Conservation (phyloP, 2,113 vertebrate genomes). For the Addax nasomaculatus region DNA sequence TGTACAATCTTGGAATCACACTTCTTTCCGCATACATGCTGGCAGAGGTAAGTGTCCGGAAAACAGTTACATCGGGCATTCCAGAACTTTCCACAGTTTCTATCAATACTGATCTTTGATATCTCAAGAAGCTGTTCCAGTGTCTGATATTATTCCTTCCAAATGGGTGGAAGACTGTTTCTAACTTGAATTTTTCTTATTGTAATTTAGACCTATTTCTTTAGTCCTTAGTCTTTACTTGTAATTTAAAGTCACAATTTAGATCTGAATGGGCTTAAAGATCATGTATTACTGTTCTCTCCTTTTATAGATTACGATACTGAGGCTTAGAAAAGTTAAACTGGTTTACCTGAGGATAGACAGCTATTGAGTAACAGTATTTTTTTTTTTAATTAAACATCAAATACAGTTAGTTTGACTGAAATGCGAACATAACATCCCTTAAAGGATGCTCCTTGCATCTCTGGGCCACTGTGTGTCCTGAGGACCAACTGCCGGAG, state of each 20-base stretch:
- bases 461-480: not conserved
- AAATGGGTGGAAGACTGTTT: not conserved
- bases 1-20: constrained; percentile 89
- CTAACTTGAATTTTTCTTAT: not conserved
- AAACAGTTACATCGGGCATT: too few relatives aligned
- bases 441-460: accelerated
- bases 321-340: not conserved
- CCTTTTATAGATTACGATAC: not conserved
- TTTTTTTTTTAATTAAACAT: not conserved
- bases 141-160: not conserved
- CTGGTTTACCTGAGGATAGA: not conserved
- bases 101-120: accelerated
- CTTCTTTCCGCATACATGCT: constrained; percentile 90
- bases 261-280: not conserved
- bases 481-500: not conserved
- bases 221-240: not conserved
- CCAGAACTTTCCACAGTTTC: not conserved
- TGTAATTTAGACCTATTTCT: not conserved
- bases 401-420: not conserved
- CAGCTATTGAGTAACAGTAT: not conserved
- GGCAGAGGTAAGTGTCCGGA: constrained; percentile 81
- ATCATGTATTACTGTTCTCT: not conserved
- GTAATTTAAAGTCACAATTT: not conserved
- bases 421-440: not conserved
- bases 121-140: not conserved